Evolutionary conservation across 2,113 vertebrate genomes (phyloP), one percentile per base, ranked within the genome.

Genomic region (Talpa occidentalis): DNA sequence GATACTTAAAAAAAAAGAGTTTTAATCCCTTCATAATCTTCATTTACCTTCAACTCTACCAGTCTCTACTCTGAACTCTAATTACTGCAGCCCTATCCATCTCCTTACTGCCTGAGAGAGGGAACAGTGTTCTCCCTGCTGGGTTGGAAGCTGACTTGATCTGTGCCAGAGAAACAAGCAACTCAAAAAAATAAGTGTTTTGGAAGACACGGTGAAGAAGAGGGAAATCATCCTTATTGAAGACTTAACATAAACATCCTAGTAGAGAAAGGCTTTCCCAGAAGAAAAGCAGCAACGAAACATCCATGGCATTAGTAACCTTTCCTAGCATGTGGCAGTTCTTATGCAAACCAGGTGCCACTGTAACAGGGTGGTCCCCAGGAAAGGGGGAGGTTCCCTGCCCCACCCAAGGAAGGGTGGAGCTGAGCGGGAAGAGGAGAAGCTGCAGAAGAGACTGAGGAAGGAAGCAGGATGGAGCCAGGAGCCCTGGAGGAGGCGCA

Each of bases 261-360:
- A 90, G 60, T 60, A 10, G 5, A 52, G 54, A 79, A 93, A 60
- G 52, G 90, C 17, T 72, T 17, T 26, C 40, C 35, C 11, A 90
- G 76, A 84, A 93, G 72, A 91, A 86, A 84, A 84, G 81, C 66
- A 12, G 37, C 74, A 89, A 56, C 28, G 56, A 54, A 85, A 70
- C 35, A n/a, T 72, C 42, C 69, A 83, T n/a, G 12, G 42, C 22
- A 8, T 70, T 83, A 26, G 28, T 14, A 22, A 76, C 64, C 19
- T 12, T 42, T 54, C 12, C 16, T 60, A 72, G 56, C 40, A 67
- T 22, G n/a, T 10, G 35, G 86, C 7, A 30, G 35, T 28, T 91
- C 60, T 62, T 67, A 85, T 11, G 21, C 21, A 66, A 91, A 37
- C 70, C 67, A 81, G 37, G 37, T 2, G 0, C 70, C 44, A n/a